Percentiles rank a stretch among this genome's conserved stretches.
Evolutionary conservation across 1,140 invertebrate genomes (phyloP).

Genomic region (Heliconius eleuchia): DNA sequence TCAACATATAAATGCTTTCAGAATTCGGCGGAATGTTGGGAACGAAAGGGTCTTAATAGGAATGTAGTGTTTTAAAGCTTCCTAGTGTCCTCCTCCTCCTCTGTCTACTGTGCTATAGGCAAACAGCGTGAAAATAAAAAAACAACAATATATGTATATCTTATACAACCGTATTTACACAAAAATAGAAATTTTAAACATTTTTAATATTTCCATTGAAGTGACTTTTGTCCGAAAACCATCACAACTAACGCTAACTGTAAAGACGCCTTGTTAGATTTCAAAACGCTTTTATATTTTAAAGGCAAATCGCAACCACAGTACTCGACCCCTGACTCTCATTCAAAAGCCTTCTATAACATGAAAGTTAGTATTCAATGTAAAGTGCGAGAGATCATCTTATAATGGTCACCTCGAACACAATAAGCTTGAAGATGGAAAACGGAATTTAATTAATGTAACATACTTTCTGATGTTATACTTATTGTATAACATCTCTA

Average conservation of each 20-base stretch:
- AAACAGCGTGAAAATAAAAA: too few relatives aligned
- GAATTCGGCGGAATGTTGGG: too few relatives aligned
- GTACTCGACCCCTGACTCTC: constrained; percentile 20
- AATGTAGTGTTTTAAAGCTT: too few relatives aligned
- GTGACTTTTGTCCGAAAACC: constrained; percentile 25
- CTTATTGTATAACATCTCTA: neutral
- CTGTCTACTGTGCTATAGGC: too few relatives aligned
- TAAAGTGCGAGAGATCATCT: constrained; percentile 34
- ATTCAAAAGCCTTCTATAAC: constrained; percentile 21
- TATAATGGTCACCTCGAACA: constrained; percentile 24
- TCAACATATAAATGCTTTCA: too few relatives aligned
- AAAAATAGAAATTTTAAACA: neutral
- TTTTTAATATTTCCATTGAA: neutral
- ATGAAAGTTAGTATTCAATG: constrained; percentile 22
- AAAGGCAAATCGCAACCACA: constrained; percentile 30
- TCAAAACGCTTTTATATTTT: constrained; percentile 44
- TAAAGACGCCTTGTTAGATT: constrained; percentile 22
- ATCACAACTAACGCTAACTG: constrained; percentile 27
- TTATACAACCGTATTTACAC: neutral
- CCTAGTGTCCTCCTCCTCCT: too few relatives aligned
- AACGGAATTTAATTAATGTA: constrained; percentile 45
- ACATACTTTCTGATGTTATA: constrained; percentile 33
- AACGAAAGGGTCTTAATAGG: too few relatives aligned
- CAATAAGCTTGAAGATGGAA: constrained; percentile 34
- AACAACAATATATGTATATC: too few relatives aligned